These are phyloP conservation scores for Pangasianodon gigas DNA, from an alignment of 2,113 vertebrate species.

Conservation along the genomic window DNA sequence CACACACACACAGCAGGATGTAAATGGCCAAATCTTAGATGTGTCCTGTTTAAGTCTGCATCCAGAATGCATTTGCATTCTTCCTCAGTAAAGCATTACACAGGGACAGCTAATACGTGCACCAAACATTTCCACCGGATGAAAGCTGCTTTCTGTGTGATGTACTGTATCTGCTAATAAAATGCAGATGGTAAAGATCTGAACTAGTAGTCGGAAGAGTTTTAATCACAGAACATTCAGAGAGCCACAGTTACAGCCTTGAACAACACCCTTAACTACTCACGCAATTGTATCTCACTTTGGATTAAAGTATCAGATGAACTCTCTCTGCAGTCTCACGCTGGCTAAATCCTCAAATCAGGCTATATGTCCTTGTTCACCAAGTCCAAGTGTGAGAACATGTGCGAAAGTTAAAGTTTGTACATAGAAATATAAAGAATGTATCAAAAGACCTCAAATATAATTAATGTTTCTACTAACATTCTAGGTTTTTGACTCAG, in stretches of 20 bases:
- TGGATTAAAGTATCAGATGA: background rate
- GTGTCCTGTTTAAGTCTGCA: background rate
- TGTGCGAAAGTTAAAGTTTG: background rate
- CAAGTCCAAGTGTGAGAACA: background rate
- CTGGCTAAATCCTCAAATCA: background rate
- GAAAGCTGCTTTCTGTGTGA: background rate
- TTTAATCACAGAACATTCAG: background rate
- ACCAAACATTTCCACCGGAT: background rate
- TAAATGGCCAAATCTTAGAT: background rate
- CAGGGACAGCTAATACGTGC: too few relatives aligned
- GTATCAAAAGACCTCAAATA: background rate
- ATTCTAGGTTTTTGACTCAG: background rate
- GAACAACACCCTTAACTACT: background rate
- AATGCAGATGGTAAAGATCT: background rate
- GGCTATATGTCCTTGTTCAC: background rate
- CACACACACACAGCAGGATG: constrained; percentile 25
- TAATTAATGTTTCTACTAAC: background rate
- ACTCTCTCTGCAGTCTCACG: too few relatives aligned
- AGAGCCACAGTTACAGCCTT: background rate
- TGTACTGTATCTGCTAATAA: background rate
- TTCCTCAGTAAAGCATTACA: background rate
- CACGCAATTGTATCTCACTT: background rate
- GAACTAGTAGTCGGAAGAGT: background rate
- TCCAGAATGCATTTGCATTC: too few relatives aligned
- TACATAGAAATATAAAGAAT: background rate